phyloP scores from a whole-genome alignment of 2,797 vertebrate species.

The Tarsius wallacei region DNA sequence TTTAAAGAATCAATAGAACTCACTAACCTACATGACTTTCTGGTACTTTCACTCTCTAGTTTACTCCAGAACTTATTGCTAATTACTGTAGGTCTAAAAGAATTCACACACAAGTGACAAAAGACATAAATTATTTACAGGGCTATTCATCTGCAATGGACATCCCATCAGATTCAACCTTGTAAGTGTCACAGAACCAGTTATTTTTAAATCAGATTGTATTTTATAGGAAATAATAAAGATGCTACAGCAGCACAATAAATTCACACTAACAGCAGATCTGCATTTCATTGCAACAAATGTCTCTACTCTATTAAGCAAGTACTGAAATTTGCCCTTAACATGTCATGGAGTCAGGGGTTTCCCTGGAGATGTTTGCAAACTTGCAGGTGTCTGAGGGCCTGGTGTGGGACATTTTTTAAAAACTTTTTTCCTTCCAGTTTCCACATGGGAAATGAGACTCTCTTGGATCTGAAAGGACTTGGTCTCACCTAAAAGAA shows the following conservation, averaged over 20 bases:
- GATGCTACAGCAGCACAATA: slow-evolving; percentile 82
- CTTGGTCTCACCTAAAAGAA: slow-evolving; percentile 64
- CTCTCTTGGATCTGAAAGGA: slow-evolving; percentile 57
- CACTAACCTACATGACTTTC: slow-evolving; percentile 81
- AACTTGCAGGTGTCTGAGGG: slow-evolving; percentile 31
- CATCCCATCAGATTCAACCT: slow-evolving; percentile 86
- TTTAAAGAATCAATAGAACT: slow-evolving; percentile 79
- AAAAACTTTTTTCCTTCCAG: not conserved
- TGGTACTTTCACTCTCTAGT: slow-evolving; percentile 77
- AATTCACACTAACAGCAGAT: slow-evolving; percentile 86
- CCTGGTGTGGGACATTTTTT: not conserved
- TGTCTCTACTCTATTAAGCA: slow-evolving; percentile 73
- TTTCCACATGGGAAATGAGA: slow-evolving; percentile 38
- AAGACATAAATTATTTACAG: slow-evolving; percentile 86
- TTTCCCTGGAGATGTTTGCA: slow-evolving; percentile 60
- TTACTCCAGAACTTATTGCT: slow-evolving; percentile 81
- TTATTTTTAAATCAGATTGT: slow-evolving; percentile 88
- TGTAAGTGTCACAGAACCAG: slow-evolving; percentile 74
- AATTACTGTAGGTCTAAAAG: slow-evolving; percentile 82
- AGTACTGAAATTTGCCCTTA: slow-evolving; percentile 78
- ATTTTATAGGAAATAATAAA: slow-evolving; percentile 87
- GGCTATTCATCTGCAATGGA: slow-evolving; percentile 83
- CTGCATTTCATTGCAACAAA: slow-evolving; percentile 83
- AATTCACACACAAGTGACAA: slow-evolving; percentile 82
- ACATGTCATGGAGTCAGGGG: slow-evolving; percentile 50